Percentiles rank a stretch among this genome's conserved stretches.
These are phyloP conservation scores for Achatina immaculata DNA, from an alignment of 1,140 invertebrate species.

Conservation along the genomic window DNA sequence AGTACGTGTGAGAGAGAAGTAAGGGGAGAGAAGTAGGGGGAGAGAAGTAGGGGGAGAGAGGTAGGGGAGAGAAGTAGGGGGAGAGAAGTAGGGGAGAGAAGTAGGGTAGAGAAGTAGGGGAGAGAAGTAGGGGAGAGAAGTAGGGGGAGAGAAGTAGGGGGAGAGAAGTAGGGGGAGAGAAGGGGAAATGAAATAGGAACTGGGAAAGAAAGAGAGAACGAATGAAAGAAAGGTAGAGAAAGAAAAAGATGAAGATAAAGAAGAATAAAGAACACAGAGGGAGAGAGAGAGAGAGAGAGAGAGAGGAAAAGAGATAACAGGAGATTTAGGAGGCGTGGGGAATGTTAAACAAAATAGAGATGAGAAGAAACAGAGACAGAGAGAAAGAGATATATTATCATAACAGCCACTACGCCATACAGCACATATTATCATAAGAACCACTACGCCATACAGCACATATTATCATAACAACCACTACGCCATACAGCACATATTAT, in stretches of 20 bases:
- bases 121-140: neutral
- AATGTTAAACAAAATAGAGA: no score
- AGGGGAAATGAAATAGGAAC: neutral
- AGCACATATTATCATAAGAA: no score
- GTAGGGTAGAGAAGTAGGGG: neutral
- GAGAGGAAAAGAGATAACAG: neutral
- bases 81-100: neutral
- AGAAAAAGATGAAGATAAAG: neutral
- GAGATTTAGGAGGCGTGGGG: no score
- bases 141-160: neutral
- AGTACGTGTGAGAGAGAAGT: no score
- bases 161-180: neutral
- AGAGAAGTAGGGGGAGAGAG: neutral
- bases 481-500: no score
- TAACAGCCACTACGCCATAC: no score
- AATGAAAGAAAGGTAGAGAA: neutral
- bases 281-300: conserved; percentile 16
- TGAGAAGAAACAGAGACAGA: no score
- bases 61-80: neutral
- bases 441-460: no score
- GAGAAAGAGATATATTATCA: no score
- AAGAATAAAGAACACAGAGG: neutral
- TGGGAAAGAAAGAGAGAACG: neutral
- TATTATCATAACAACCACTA: no score
- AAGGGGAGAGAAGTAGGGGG: no score